A percentile compares a stretch with the other conserved stretches of the same genome.
Conservation (phyloP, 1,140 invertebrate species). For the Trichonephila clavipes region DNA sequence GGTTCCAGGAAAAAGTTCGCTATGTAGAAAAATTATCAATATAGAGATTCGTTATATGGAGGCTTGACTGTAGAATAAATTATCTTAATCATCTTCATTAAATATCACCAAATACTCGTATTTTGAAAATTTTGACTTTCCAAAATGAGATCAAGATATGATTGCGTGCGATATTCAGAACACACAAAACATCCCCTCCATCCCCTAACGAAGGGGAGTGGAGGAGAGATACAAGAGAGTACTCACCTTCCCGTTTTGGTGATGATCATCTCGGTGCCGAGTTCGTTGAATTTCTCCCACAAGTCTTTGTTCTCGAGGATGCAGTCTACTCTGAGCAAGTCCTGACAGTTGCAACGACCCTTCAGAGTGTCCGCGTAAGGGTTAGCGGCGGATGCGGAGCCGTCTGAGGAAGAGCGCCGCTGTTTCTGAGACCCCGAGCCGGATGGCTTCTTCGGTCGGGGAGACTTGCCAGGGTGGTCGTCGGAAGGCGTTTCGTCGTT, state of each 20-base stretch:
- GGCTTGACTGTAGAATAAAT: too few species aligned
- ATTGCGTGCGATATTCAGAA: too few species aligned
- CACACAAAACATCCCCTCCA: too few species aligned
- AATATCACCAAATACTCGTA: too few species aligned
- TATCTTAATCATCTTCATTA: too few species aligned
- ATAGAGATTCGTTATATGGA: too few species aligned
- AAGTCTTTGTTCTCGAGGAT: constrained; percentile 94
- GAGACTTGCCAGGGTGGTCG: background rate
- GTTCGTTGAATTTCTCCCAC: constrained; percentile 96
- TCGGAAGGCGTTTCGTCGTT: background rate
- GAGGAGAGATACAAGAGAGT: background rate
- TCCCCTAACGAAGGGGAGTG: too few species aligned
- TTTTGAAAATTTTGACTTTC: too few species aligned
- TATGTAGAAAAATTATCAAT: too few species aligned
- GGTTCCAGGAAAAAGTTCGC: too few species aligned
- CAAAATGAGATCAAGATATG: too few species aligned
- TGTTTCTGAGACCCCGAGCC: background rate
- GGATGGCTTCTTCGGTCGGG: constrained; percentile 13
- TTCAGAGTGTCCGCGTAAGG: constrained; percentile 60
- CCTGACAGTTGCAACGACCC: constrained; percentile 84
- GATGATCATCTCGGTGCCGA: constrained; percentile 99
- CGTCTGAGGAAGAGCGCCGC: constrained; percentile 40
- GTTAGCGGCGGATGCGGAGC: constrained; percentile 28
- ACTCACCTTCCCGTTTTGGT: constrained; percentile 97
- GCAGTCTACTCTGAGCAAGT: constrained; percentile 89